These are phyloP conservation scores for Nannoperca obscura DNA, from an alignment of 2,797 vertebrate genomes.

Conservation along the genomic window DNA sequence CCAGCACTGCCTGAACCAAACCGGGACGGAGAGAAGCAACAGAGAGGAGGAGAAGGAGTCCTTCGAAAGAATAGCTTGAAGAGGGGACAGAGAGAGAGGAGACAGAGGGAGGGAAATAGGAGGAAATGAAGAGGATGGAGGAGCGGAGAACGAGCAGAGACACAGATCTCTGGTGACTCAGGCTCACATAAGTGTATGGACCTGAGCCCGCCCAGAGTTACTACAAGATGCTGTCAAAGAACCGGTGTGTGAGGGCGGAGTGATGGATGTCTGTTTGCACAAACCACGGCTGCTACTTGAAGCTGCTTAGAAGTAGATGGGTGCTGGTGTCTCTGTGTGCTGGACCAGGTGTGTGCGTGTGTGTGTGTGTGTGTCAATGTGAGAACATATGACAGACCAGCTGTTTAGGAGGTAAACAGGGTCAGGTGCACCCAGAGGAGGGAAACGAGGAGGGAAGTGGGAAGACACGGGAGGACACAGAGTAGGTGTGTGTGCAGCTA, in stretches of 20 bases:
- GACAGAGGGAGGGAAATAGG: slow-evolving; percentile 9
- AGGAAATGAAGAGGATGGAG: slow-evolving; percentile 61
- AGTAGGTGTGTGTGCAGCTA: not conserved
- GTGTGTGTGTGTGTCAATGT: slow-evolving; percentile 21
- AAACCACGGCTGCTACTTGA: slow-evolving; percentile 45
- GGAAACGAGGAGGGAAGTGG: slow-evolving; percentile 10
- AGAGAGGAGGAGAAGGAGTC: slow-evolving; percentile 43
- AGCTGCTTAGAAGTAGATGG: slow-evolving; percentile 57
- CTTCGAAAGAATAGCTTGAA: slow-evolving; percentile 6
- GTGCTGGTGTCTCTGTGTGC: slow-evolving; percentile 22
- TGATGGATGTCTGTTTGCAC: slow-evolving; percentile 61
- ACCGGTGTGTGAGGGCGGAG: slow-evolving; percentile 44
- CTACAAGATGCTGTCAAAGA: slow-evolving; percentile 66
- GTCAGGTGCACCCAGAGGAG: slow-evolving; percentile 60
- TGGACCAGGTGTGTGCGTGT: slow-evolving; percentile 51
- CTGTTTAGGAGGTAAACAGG: slow-evolving; percentile 69
- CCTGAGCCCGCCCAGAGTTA: slow-evolving; percentile 56
- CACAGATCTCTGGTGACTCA: slow-evolving; percentile 43
- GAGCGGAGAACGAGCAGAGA: slow-evolving; percentile 52
- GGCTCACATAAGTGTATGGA: slow-evolving; percentile 66
- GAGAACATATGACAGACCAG: slow-evolving; percentile 54
- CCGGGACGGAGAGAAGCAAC: slow-evolving; percentile 65
- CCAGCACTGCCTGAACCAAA: slow-evolving; percentile 65
- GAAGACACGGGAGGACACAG: slow-evolving; percentile 27
- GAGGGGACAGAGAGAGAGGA: slow-evolving; percentile 25